Conservation (phyloP, 2,113 vertebrate genomes). For the Cyprinus carpio region DNA sequence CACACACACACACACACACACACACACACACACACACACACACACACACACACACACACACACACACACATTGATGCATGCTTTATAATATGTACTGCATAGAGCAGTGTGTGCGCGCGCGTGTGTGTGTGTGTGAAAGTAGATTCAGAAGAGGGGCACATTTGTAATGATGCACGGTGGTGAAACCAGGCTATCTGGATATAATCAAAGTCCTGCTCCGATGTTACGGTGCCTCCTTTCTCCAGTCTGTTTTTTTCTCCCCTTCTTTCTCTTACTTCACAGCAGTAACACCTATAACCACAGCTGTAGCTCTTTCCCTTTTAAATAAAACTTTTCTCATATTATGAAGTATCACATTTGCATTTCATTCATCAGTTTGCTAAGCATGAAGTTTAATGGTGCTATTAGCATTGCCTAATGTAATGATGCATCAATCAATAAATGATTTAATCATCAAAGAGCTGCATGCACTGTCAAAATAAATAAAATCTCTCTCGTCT, state of each 20-base stretch:
- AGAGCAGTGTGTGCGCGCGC: background rate
- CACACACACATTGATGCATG: conserved; percentile 40
- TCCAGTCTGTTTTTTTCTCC: background rate
- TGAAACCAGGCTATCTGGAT: conserved; percentile 49
- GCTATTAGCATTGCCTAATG: conserved; percentile 36
- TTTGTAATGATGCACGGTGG: conserved; percentile 32
- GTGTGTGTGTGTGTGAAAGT: conserved; percentile 1
- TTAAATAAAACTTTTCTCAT: background rate
- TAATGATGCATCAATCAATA: conserved; percentile 54
- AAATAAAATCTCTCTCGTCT: conserved; percentile 53
- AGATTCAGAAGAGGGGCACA: conserved; percentile 12
- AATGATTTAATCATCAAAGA: conserved; percentile 54
- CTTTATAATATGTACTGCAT: background rate
- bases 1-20: conserved; percentile 40
- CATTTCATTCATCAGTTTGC: conserved; percentile 42
- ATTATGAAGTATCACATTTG: background rate
- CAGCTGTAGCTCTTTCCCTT: background rate
- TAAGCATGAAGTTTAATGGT: conserved; percentile 39
- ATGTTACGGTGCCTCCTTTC: conserved; percentile 26
- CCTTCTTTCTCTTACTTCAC: background rate
- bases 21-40: conserved; percentile 43
- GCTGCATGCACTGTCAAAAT: conserved; percentile 18
- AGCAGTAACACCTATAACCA: conserved; percentile 30
- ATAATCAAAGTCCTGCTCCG: conserved; percentile 41
- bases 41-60: conserved; percentile 43